phyloP scores from a whole-genome alignment of 1,140 invertebrate genomes.

The Ceratina australensis region DNA sequence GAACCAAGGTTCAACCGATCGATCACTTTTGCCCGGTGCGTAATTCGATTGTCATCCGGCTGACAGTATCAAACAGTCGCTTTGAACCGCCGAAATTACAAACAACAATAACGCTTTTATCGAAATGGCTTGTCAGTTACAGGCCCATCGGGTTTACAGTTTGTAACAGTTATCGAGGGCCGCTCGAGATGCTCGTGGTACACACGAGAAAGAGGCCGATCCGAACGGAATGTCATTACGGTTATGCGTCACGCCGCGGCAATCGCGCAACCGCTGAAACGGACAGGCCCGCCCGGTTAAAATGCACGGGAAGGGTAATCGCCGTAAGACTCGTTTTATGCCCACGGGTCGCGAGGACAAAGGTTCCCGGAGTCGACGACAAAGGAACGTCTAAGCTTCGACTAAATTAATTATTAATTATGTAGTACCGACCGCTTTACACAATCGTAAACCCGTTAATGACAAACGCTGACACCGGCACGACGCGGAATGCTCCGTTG shows the following conservation, averaged over 20 bases:
- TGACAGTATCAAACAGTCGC: slow-evolving; percentile 2
- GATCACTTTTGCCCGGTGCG: background rate
- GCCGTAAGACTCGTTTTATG: slow-evolving; percentile 36
- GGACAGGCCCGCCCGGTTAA: background rate
- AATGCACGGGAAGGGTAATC: background rate
- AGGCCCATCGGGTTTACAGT: slow-evolving; percentile 30
- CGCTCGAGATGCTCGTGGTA: slow-evolving; percentile 1
- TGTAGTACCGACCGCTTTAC: background rate
- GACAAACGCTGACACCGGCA: background rate
- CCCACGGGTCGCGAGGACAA: slow-evolving; percentile 7
- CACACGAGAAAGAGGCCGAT: slow-evolving; percentile 23
- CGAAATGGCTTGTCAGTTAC: slow-evolving; percentile 74
- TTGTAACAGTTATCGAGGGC: slow-evolving; percentile 57
- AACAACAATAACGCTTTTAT: slow-evolving; percentile 64
- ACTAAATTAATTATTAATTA: background rate
- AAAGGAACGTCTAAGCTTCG: background rate
- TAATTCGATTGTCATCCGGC: background rate
- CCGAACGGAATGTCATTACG: background rate
- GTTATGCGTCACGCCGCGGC: slow-evolving; percentile 1
- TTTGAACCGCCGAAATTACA: slow-evolving; percentile 57
- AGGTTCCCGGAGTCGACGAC: background rate
- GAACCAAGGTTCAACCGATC: background rate
- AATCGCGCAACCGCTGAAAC: background rate
- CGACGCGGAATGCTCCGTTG: background rate
- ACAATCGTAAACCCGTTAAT: background rate